Conservation (phyloP, 2,113 vertebrate species). For the Cryptotis parvus region DNA sequence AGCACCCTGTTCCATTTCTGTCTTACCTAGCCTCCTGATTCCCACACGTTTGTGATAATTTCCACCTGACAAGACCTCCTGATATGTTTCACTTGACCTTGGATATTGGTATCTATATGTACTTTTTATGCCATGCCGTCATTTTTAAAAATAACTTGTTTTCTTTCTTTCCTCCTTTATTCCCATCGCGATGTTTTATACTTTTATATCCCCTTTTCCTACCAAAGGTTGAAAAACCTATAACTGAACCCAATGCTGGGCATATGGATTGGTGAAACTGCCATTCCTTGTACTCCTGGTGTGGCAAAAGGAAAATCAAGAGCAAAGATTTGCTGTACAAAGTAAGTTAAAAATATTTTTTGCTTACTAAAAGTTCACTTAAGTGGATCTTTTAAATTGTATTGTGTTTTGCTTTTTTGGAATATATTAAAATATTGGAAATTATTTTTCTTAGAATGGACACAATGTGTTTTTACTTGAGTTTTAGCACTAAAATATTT, state of each 20-base stretch:
- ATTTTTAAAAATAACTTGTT: background rate
- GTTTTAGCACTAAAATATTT: constrained; percentile 17
- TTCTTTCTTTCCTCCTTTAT: no score
- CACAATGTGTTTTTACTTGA: background rate
- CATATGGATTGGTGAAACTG: constrained; percentile 93
- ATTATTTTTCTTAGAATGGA: constrained; percentile 16
- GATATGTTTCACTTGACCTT: no score
- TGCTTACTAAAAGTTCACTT: background rate
- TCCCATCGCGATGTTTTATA: background rate
- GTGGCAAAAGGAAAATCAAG: constrained; percentile 85
- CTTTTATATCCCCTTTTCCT: background rate
- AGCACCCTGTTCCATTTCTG: no score
- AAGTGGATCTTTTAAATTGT: constrained; percentile 38
- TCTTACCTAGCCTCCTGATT: no score
- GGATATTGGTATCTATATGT: no score
- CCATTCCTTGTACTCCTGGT: constrained; percentile 92
- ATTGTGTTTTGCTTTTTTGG: constrained; percentile 13
- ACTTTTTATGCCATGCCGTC: no score
- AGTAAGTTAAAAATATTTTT: constrained; percentile 84
- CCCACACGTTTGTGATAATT: no score
- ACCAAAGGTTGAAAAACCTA: constrained; percentile 88
- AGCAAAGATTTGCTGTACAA: constrained; percentile 85
- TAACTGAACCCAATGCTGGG: constrained; percentile 90
- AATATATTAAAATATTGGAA: constrained; percentile 4
- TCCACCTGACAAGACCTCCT: no score